phyloP scores from a whole-genome alignment of 1,140 invertebrate genomes.

The Sitobion miscanthi region DNA sequence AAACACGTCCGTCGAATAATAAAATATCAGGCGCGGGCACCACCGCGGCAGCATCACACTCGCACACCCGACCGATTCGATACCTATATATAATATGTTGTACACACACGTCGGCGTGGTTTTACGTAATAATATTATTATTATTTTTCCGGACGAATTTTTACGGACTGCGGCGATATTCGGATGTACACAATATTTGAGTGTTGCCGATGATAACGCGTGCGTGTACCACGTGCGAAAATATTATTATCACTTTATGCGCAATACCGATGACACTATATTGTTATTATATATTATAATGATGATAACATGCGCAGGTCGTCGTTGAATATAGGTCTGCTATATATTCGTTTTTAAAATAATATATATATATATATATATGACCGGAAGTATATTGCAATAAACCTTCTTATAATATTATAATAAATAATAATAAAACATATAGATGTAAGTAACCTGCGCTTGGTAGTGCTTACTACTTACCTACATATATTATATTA shows the following conservation, averaged over 20 bases:
- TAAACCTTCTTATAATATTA: not conserved
- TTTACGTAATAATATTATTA: not conserved
- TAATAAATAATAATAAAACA: not conserved
- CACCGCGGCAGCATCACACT: not conserved
- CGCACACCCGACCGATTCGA: not conserved
- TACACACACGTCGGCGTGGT: not conserved
- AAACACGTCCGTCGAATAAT: slow-evolving; percentile 46
- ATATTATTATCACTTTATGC: not conserved
- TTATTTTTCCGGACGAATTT: not conserved
- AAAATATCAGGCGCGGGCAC: not conserved
- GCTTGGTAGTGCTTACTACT: not conserved
- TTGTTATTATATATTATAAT: too few species aligned
- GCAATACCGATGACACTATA: not conserved
- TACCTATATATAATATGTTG: not conserved
- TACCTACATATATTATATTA: too few species aligned
- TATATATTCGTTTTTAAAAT: not conserved
- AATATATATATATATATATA: not conserved
- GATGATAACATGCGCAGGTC: not conserved
- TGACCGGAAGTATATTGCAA: not conserved
- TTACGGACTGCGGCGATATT: not conserved
- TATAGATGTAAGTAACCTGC: not conserved
- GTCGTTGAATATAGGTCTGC: not conserved
- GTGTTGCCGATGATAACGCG: not conserved
- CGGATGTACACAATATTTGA: not conserved
- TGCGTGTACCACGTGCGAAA: not conserved